These are phyloP conservation scores for Calypte anna DNA, from an alignment of 2,113 vertebrate genomes.

Conservation along the genomic window DNA sequence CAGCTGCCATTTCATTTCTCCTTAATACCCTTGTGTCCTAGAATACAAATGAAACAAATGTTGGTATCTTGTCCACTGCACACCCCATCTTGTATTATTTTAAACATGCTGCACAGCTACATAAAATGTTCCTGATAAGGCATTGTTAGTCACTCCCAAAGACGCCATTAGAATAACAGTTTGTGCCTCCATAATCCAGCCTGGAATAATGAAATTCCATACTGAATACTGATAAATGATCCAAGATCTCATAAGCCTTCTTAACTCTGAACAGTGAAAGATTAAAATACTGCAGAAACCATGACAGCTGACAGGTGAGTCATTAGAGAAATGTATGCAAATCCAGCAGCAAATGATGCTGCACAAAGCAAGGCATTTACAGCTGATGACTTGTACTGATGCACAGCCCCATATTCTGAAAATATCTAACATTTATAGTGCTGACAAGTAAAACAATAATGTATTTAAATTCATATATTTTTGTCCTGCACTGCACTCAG, in stretches of 20 bases:
- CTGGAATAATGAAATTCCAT: constrained; percentile 45
- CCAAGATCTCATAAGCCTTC: constrained; percentile 57
- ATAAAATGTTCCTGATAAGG: constrained; percentile 25
- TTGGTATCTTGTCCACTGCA: constrained; percentile 23
- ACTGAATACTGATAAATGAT: constrained; percentile 20
- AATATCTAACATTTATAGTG: background rate
- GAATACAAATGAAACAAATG: constrained; percentile 71
- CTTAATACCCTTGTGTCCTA: constrained; percentile 73
- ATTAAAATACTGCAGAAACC: constrained; percentile 44
- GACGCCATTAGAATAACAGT: constrained; percentile 4
- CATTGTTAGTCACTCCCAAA: constrained; percentile 29
- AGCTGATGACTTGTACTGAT: constrained; percentile 23
- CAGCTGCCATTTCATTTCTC: constrained; percentile 72
- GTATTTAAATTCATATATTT: constrained; percentile 3
- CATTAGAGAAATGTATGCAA: constrained; percentile 38
- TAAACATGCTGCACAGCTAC: background rate
- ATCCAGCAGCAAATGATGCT: constrained; percentile 42
- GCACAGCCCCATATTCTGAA: background rate
- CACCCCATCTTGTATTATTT: background rate
- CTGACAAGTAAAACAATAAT: background rate
- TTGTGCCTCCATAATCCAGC: constrained; percentile 19
- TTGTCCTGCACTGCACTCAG: constrained; percentile 4
- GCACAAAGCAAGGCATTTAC: constrained; percentile 29
- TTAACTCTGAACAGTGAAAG: constrained; percentile 42
- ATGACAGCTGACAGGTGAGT: constrained; percentile 58